Evolutionary conservation across 2,113 vertebrate genomes (phyloP).

Genomic region (Phylloscopus trochilus): DNA sequence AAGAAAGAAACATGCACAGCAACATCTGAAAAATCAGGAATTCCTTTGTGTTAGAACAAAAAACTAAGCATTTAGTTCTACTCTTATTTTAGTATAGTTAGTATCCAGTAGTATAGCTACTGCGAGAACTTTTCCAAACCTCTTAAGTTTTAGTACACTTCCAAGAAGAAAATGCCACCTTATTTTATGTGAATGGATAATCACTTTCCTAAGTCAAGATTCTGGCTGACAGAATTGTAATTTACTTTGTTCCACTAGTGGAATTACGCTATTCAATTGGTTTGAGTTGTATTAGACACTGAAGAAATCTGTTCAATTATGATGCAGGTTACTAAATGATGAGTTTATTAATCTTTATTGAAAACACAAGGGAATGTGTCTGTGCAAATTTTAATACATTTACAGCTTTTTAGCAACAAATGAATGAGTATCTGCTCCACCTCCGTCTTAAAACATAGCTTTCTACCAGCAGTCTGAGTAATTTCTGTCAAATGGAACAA

Average conservation of each 20-base stretch:
- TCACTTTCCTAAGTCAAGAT: background rate
- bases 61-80: background rate
- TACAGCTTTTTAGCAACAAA: background rate
- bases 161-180: background rate
- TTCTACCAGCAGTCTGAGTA: background rate
- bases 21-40: background rate
- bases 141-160: background rate
- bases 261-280: background rate
- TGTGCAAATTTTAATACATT: background rate
- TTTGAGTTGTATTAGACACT: background rate
- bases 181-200: background rate
- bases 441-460: background rate
- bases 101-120: background rate
- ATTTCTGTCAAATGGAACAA: background rate
- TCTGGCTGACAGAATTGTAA: background rate
- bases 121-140: background rate
- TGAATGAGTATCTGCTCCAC: background rate
- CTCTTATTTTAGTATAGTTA: slow-evolving; percentile 29
- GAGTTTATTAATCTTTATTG: background rate
- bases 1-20: background rate
- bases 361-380: background rate
- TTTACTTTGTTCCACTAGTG: background rate
- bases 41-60: background rate
- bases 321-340: background rate
- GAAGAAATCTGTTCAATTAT: background rate